Base-by-base conservation (phyloP, 2,113 vertebrate genomes). In the Gracilinanus agilis region DNA sequence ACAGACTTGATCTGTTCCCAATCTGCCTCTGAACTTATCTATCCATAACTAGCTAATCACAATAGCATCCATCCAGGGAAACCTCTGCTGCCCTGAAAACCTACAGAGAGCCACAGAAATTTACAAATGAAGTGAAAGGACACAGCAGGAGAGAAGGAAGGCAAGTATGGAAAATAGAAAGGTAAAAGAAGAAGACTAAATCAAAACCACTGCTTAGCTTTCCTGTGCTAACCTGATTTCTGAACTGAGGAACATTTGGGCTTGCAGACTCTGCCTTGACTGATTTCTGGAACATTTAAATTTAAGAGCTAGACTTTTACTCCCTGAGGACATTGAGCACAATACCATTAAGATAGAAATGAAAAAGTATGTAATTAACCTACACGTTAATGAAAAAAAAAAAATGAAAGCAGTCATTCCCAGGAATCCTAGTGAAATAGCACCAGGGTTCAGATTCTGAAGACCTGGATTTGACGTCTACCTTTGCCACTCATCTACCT, bases 261-360 rank as follows among this genome's bases (percentile, higher is more conserved):
- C 24, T 44, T 40, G 3, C 0, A 90, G 44, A 88, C 34, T 53
- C 13, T 90, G 61, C 55, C 54, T 53, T 89, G 56, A 9, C 94
- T 95, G 83, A 88, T 54, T 91, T 54, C 56, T 44, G n/a, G 44
- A 88, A 89, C 4, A 40, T n/a, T n/a, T 83, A 75, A 75, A n/a
- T 83, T 58, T 53, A 54, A 92, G 93, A 27, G 34, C 61, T 61
- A 54, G 49, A 83, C 53, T 94, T 90, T 55, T 25, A 83, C 13
- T 21, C 90, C 90, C 91, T 40, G 10, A 8, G 92, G 67, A 93
- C 13, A 95, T 94, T 19, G 92, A 95, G 54, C 40, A 88, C 6
- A 88, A 53, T 49, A 90, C 44, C 58, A 75, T 49, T 61, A 88
- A 91, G 56, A 83, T 24, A 44, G 16, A 54, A 95, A 90, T 49